Conservation (phyloP, 2,797 vertebrate species). For the Thaleichthys pacificus region DNA sequence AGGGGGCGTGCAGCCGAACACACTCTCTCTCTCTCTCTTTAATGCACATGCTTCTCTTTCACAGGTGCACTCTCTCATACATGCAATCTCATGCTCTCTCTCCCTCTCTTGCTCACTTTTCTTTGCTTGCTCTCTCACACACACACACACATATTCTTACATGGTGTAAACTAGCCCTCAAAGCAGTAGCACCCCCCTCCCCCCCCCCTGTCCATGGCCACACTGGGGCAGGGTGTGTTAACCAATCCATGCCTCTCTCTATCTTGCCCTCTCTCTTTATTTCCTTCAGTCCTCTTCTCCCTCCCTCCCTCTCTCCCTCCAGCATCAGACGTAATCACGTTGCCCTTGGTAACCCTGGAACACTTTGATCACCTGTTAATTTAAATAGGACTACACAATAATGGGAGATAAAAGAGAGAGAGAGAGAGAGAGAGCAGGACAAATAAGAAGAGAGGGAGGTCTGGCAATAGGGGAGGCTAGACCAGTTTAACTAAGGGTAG, state of each 20-base stretch:
- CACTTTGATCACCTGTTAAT: neutral
- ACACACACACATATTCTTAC: conserved; percentile 15
- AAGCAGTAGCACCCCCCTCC: conserved; percentile 26
- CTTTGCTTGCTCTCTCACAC: neutral
- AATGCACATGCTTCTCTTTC: neutral
- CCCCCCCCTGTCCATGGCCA: neutral
- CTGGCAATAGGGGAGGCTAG: no score
- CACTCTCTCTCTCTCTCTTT: neutral
- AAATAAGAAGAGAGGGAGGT: neutral
- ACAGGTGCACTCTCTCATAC: conserved; percentile 5
- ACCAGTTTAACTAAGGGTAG: no score
- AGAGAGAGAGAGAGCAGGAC: neutral
- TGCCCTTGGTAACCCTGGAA: neutral
- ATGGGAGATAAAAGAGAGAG: neutral
- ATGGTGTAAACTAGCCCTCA: conserved; percentile 47
- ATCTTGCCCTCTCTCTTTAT: neutral
- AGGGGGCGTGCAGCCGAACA: conserved; percentile 31
- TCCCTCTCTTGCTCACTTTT: neutral
- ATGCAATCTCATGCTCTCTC: neutral
- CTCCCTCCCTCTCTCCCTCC: neutral
- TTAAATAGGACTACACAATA: neutral
- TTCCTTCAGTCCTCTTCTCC: neutral
- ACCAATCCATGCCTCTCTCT: neutral
- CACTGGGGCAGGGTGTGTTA: neutral
- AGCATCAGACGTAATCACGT: neutral